These are phyloP conservation scores for Oryzias sinensis DNA, from an alignment of 2,797 vertebrate genomes.

Conservation along the genomic window DNA sequence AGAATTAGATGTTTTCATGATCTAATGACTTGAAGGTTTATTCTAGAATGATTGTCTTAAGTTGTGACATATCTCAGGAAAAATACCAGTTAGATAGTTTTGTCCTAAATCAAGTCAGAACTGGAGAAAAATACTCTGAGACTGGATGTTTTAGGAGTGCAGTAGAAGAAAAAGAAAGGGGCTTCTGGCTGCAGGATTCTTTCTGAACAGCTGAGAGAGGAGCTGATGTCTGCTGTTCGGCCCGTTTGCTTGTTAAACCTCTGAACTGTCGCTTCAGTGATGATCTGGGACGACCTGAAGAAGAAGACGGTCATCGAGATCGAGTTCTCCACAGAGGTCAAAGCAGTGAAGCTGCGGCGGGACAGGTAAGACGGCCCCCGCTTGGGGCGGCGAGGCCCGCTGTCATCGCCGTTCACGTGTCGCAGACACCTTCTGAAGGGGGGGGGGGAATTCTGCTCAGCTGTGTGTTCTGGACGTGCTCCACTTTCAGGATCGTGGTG, in stretches of 20 bases:
- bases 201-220: too few relatives aligned
- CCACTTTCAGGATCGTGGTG: slow-evolving; percentile 89
- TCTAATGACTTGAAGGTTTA: too few relatives aligned
- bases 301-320: slow-evolving; percentile 99
- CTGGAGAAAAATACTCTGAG: too few relatives aligned
- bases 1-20: too few relatives aligned
- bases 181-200: too few relatives aligned
- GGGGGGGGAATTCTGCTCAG: not conserved
- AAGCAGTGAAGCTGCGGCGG: slow-evolving; percentile 94
- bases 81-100: too few relatives aligned
- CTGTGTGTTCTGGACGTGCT: not conserved
- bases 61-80: too few relatives aligned
- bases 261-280: slow-evolving; percentile 75
- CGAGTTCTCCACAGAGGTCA: slow-evolving; percentile 98
- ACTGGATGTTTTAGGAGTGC: too few relatives aligned
- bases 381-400: too few relatives aligned
- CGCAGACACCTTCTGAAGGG: not conserved
- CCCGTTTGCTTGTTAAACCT: not conserved
- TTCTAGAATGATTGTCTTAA: too few relatives aligned
- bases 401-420: not conserved
- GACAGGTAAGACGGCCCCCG: slow-evolving; percentile 81
- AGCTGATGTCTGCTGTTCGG: not conserved
- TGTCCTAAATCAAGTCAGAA: too few relatives aligned
- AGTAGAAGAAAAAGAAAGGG: too few relatives aligned
- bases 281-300: slow-evolving; percentile 99